Base-by-base conservation (phyloP, 2,113 vertebrate species). In the Ptilonorhynchus violaceus region DNA sequence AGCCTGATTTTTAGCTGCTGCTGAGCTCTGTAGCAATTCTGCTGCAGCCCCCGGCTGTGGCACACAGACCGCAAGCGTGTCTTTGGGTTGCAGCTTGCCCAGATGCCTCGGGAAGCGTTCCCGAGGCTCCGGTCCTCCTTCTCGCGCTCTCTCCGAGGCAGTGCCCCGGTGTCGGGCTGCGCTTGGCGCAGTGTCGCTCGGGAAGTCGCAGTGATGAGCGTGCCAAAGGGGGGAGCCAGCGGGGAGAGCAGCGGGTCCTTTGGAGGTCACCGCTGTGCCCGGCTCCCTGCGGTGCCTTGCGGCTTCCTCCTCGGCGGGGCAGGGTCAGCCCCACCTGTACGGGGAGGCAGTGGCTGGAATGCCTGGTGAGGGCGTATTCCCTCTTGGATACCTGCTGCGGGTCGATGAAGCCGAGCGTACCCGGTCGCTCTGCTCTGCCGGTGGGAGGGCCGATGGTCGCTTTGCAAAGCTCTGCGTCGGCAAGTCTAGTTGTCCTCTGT, bases 391-490 rank as follows among this genome's bases (percentile, higher is more conserved):
- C 13, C 42, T 37, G 80, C 53, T 55, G 84, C 55, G 4, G 35
- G 19, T 15, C 24, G 30, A 12, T 18, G 27, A 6, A 63, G 39
- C 44, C 5, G 21, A 52, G 30, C 11, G 0, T 3, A 2, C 2
- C 28, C 39, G 9, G 53, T 13, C 10, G 0, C n/a, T 24, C 4
- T 3, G 12, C 19, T n/a, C 33, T 2, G 4, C 18, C 0, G 46
- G 4, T 33, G 17, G 46, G 21, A 50, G 42, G 24, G 28, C 42
- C 46, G 24, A 6, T 16, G 1, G 2, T 15, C 0, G 5, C 64
- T 67, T 25, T 0, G 6, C 14, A 0, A 2, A 84, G 24, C 53
- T 50, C 27, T 11, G 22, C 0, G 0, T 2, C 3, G 24, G 39
- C 7, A 9, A 2, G 6, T 13, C 23, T 25, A 2, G 11, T 6